These are phyloP conservation scores for Neelides sp. DNA, from an alignment of 1,140 invertebrate genomes.

Conservation along the genomic window DNA sequence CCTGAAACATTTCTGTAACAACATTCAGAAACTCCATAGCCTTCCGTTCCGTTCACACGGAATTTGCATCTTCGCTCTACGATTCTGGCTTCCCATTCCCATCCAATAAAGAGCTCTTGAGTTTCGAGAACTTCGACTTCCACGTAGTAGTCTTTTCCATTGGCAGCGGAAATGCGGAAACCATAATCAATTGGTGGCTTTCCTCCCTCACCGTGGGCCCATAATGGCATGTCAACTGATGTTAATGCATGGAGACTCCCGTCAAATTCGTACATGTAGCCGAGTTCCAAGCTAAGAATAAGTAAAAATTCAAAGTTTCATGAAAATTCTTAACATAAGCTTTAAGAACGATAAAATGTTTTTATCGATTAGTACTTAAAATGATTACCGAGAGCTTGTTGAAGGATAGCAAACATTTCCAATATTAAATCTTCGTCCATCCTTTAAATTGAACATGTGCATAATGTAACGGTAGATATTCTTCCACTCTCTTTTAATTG, in stretches of 20 bases:
- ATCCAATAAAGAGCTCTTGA: conserved; percentile 50
- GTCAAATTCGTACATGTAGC: conserved; percentile 47
- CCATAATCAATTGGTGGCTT: conserved; percentile 46
- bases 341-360: not conserved
- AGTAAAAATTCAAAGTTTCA: conserved; percentile 13
- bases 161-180: conserved; percentile 48
- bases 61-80: conserved; percentile 51
- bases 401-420: conserved; percentile 54
- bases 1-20: conserved; percentile 46
- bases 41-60: conserved; percentile 47
- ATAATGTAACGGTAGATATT: conserved; percentile 56
- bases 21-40: conserved; percentile 56
- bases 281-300: conserved; percentile 48
- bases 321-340: conserved; percentile 1
- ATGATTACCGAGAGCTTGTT: conserved; percentile 45
- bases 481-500: conserved; percentile 53
- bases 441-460: conserved; percentile 52
- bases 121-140: conserved; percentile 46
- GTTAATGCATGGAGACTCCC: conserved; percentile 44
- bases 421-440: conserved; percentile 46
- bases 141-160: conserved; percentile 38
- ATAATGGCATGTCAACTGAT: conserved; percentile 48
- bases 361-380: not conserved
- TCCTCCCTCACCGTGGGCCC: conserved; percentile 52
- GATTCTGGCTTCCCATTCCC: conserved; percentile 52